A percentile compares a stretch with the other conserved stretches of the same genome.
Evolutionary conservation across 2,888 invertebrate genomes (phyloP).

Genomic region (Himalopsyche japonica): DNA sequence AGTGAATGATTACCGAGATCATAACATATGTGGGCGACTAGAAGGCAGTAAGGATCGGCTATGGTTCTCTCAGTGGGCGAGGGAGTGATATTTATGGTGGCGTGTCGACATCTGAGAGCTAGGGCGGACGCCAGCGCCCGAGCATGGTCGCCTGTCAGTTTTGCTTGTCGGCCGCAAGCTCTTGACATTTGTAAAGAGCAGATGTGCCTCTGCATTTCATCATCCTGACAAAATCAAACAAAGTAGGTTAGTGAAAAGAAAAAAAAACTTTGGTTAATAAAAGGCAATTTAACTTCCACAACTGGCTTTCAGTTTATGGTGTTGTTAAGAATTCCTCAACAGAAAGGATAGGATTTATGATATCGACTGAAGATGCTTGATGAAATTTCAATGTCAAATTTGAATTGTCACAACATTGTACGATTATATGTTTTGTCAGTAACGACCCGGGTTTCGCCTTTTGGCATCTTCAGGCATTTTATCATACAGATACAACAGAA

Average conservation of each 20-base stretch:
- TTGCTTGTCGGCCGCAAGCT: slow-evolving; percentile 69
- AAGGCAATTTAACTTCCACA: too few relatives aligned
- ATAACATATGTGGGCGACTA: slow-evolving; percentile 74
- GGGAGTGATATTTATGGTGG: slow-evolving; percentile 59
- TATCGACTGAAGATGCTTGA: too few relatives aligned
- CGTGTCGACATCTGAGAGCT: slow-evolving; percentile 68
- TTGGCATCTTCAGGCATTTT: background rate
- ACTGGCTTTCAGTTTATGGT: too few relatives aligned
- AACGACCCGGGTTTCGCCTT: too few relatives aligned
- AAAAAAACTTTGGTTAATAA: background rate
- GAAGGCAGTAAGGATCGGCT: slow-evolving; percentile 77
- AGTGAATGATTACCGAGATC: slow-evolving; percentile 49
- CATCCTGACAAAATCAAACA: slow-evolving; percentile 53
- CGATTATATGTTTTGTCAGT: too few relatives aligned
- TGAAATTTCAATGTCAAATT: too few relatives aligned
- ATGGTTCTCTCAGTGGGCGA: slow-evolving; percentile 73
- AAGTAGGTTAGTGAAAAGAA: background rate
- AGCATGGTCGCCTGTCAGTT: slow-evolving; percentile 58
- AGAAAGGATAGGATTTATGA: too few relatives aligned
- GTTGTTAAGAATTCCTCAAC: too few relatives aligned
- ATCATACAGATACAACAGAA: too few relatives aligned
- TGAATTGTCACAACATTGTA: too few relatives aligned
- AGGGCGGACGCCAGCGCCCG: slow-evolving; percentile 65
- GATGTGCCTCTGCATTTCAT: slow-evolving; percentile 82
- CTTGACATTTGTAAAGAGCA: slow-evolving; percentile 76